Percentiles rank a stretch among this genome's conserved stretches.
Conservation (phyloP, 2,888 invertebrate genomes). For the Erebia epiphron region DNA sequence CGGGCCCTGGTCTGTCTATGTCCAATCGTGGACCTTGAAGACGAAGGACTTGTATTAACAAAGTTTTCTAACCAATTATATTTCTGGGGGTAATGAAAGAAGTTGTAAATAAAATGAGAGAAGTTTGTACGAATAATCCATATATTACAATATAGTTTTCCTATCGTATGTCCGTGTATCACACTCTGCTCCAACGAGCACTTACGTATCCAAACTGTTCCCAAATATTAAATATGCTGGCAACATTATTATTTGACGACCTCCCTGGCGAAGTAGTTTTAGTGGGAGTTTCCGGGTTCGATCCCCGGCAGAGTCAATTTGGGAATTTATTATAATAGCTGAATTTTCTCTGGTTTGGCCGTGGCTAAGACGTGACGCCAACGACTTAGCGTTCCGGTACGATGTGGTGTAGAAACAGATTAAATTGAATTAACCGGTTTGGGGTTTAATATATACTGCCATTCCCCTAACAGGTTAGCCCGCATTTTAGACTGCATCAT, state of each 20-base stretch:
- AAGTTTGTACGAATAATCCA: constrained; percentile 32
- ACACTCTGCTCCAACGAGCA: constrained; percentile 33
- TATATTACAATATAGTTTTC: constrained; percentile 38
- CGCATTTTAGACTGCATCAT: too few relatives aligned
- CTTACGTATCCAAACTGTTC: constrained; percentile 20
- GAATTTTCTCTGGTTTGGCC: background rate
- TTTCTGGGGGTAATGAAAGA: too few relatives aligned
- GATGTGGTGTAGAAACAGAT: too few relatives aligned
- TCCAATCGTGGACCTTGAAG: too few relatives aligned
- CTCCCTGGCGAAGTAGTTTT: too few relatives aligned
- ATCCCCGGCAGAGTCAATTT: background rate
- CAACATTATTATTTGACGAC: constrained; percentile 10
- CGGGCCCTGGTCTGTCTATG: too few relatives aligned
- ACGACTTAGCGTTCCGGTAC: too few relatives aligned
- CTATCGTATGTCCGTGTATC: constrained; percentile 36
- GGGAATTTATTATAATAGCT: background rate
- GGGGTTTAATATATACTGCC: too few relatives aligned
- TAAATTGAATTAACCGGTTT: too few relatives aligned
- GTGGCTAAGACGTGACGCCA: background rate
- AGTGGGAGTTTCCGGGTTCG: background rate
- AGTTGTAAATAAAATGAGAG: constrained; percentile 23
- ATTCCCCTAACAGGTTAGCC: too few relatives aligned
- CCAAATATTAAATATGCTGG: constrained; percentile 20
- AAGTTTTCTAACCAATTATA: too few relatives aligned
- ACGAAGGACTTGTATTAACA: too few relatives aligned